These are phyloP conservation scores for Arothron firmamentum DNA, from an alignment of 2,113 vertebrate species.

Conservation along the genomic window DNA sequence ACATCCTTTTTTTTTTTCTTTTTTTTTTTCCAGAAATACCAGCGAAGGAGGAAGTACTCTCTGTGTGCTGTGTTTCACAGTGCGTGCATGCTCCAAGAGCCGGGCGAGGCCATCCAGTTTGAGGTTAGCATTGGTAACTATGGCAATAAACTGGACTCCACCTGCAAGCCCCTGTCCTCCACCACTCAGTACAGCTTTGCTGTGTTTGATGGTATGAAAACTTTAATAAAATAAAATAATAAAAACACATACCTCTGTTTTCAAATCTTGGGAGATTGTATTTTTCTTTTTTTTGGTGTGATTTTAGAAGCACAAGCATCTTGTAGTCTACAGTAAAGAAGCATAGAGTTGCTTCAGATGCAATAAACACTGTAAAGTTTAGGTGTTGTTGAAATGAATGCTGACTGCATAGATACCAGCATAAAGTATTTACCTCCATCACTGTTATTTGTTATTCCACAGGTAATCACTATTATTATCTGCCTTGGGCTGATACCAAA, in stretches of 20 bases:
- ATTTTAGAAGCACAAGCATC: background rate
- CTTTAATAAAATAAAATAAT: background rate
- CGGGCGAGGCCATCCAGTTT: conserved; percentile 93
- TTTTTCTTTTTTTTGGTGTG: too few relatives aligned
- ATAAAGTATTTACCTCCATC: background rate
- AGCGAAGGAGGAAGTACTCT: conserved; percentile 87
- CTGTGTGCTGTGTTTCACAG: conserved; percentile 91
- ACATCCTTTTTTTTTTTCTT: background rate
- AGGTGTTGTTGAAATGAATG: too few relatives aligned
- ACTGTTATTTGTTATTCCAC: conserved; percentile 15
- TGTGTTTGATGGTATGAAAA: conserved; percentile 86
- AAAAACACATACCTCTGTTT: background rate
- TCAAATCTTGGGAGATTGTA: background rate
- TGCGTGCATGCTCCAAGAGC: conserved; percentile 90
- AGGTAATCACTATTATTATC: conserved; percentile 97
- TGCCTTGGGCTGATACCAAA: conserved; percentile 91
- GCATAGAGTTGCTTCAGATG: too few relatives aligned
- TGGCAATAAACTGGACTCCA: conserved; percentile 94
- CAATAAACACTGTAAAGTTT: too few relatives aligned
- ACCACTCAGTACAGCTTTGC: conserved; percentile 92
- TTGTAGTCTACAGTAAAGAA: too few relatives aligned
- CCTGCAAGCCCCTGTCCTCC: conserved; percentile 92
- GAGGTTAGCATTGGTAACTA: conserved; percentile 99
- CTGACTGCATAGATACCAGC: background rate
- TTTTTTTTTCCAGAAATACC: conserved; percentile 83